Percentiles rank a stretch among this genome's conserved stretches.
These are phyloP conservation scores for Tetrao urogallus DNA, from an alignment of 2,113 vertebrate genomes.

Conservation along the genomic window DNA sequence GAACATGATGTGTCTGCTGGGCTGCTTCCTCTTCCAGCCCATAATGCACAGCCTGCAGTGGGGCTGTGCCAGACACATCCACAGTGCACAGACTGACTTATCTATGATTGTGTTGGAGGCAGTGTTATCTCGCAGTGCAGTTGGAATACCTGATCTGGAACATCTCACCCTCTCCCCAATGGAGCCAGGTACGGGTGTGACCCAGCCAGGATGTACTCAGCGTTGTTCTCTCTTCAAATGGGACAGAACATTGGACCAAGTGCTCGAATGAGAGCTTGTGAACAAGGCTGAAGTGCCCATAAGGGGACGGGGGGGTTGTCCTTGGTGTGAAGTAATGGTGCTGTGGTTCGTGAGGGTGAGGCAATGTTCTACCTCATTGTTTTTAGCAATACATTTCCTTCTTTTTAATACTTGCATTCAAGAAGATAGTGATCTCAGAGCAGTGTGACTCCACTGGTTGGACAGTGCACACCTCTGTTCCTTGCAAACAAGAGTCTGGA, in stretches of 20 bases:
- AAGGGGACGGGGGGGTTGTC: neutral
- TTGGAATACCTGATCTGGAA: neutral
- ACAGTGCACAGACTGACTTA: rapidly evolving
- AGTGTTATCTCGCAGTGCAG: neutral
- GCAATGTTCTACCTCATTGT: neutral
- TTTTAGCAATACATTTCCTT: slow-evolving; percentile 41
- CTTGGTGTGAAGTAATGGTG: neutral
- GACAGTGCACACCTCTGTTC: neutral
- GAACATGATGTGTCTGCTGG: neutral
- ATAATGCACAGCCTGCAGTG: neutral
- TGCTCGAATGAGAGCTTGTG: neutral
- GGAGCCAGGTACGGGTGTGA: neutral
- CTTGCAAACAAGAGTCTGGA: neutral
- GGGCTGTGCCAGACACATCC: neutral
- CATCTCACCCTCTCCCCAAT: neutral
- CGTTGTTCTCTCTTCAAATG: neutral
- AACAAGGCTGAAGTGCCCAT: neutral
- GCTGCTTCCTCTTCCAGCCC: neutral
- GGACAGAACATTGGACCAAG: neutral
- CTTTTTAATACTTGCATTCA: neutral
- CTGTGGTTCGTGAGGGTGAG: neutral
- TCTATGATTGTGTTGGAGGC: neutral
- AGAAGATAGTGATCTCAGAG: neutral
- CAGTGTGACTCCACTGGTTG: neutral
- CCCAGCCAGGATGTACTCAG: neutral